Percentiles rank a stretch among this genome's conserved stretches.
phyloP scores from a whole-genome alignment of 2,888 invertebrate species.

The Zele albiditarsus region DNA sequence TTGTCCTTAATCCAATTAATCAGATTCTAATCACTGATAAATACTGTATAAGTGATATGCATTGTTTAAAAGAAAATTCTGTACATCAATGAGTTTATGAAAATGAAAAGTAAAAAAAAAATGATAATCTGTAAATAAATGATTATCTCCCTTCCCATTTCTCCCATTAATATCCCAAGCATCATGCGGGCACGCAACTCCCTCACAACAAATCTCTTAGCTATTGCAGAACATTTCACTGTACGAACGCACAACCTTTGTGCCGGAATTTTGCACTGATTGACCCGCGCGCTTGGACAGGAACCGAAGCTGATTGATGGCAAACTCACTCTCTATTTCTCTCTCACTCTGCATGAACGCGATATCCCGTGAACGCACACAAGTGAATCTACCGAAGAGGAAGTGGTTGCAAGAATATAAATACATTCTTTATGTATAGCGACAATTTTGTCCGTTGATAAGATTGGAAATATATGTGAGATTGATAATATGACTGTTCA shows the following conservation, averaged over 20 bases:
- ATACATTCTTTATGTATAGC: neutral
- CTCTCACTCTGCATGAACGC: constrained; percentile 26
- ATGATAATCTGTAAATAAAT: constrained; percentile 1
- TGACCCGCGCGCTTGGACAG: constrained; percentile 47
- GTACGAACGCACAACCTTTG: constrained; percentile 22
- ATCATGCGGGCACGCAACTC: neutral
- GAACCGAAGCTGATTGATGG: constrained; percentile 51
- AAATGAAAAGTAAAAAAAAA: too few species aligned
- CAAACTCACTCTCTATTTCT: constrained; percentile 40
- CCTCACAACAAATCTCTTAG: constrained; percentile 12
- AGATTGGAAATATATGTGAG: neutral
- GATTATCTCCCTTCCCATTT: neutral
- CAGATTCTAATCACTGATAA: too few species aligned
- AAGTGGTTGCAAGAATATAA: constrained; percentile 19
- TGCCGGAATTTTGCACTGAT: constrained; percentile 48
- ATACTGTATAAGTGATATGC: too few species aligned
- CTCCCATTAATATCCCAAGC: neutral
- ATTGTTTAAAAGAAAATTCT: too few species aligned
- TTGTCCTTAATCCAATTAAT: too few species aligned
- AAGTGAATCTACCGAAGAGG: constrained; percentile 34
- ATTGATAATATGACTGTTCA: neutral
- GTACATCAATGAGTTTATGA: too few species aligned
- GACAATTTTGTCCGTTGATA: neutral
- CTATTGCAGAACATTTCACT: constrained; percentile 31
- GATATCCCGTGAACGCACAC: constrained; percentile 21